Conservation (phyloP, 2,888 invertebrate species). For the Brassicogethes aeneus region DNA sequence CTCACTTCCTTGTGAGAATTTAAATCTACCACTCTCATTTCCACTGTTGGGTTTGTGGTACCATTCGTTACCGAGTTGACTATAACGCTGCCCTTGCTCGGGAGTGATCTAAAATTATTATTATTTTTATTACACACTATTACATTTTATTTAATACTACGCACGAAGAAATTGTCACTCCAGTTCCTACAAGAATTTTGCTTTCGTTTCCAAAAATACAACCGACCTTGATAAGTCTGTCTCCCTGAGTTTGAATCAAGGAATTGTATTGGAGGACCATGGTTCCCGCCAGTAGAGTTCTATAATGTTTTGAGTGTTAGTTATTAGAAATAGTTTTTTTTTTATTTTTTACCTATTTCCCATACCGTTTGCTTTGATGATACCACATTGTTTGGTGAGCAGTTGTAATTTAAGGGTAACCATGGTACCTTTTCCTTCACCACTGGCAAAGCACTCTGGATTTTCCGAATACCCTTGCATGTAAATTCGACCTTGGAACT, state of each 20-base stretch:
- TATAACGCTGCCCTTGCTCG: constrained; percentile 43
- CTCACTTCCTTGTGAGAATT: constrained; percentile 48
- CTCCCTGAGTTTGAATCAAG: constrained; percentile 76
- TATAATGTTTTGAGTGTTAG: constrained; percentile 29
- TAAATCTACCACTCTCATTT: constrained; percentile 51
- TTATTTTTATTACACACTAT: constrained; percentile 1
- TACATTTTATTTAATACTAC: no score
- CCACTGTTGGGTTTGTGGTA: constrained; percentile 43
- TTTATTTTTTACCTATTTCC: background rate
- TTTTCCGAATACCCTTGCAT: constrained; percentile 67
- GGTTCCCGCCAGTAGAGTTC: constrained; percentile 66
- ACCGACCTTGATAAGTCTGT: constrained; percentile 70
- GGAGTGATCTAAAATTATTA: constrained; percentile 32
- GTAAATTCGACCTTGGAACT: constrained; percentile 67
- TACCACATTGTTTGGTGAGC: constrained; percentile 46
- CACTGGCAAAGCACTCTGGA: constrained; percentile 53
- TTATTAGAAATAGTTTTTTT: background rate
- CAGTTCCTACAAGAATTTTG: constrained; percentile 48
- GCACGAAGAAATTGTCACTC: constrained; percentile 48
- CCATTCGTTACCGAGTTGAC: constrained; percentile 37
- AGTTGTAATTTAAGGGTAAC: constrained; percentile 54
- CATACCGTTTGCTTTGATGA: constrained; percentile 46
- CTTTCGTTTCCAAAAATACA: constrained; percentile 54
- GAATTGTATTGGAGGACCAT: constrained; percentile 77
- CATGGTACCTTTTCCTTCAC: constrained; percentile 39